These are phyloP conservation scores for Trinorchestia longiramus DNA, from an alignment of 1,140 invertebrate genomes.

Conservation along the genomic window DNA sequence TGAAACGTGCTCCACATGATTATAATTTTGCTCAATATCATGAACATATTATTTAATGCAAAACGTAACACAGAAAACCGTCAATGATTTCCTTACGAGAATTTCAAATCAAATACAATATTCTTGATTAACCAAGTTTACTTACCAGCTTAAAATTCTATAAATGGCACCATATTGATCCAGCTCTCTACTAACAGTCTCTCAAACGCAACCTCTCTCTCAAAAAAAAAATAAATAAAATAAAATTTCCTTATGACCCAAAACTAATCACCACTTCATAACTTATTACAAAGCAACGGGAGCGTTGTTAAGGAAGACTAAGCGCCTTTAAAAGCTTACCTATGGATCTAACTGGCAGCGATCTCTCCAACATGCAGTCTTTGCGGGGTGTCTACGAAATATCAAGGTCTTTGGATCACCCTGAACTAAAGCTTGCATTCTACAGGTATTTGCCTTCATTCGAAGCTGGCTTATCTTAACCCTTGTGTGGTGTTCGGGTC, in stretches of 20 bases:
- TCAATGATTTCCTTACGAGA: neutral
- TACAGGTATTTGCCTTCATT: constrained; percentile 8
- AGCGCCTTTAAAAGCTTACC: neutral
- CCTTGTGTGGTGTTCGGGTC: no score
- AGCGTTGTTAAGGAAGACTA: neutral
- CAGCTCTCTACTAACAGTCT: neutral
- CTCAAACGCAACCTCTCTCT: neutral
- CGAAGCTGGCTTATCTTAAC: neutral
- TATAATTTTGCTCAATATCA: neutral
- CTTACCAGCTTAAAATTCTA: neutral
- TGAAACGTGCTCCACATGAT: neutral
- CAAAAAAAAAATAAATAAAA: neutral
- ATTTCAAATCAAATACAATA: neutral
- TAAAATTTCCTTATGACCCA: neutral
- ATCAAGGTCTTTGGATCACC: neutral
- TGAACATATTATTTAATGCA: neutral
- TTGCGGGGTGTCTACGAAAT: neutral
- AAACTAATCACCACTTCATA: neutral
- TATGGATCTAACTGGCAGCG: neutral
- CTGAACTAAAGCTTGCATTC: constrained; percentile 7
- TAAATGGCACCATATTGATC: neutral
- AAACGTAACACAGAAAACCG: neutral
- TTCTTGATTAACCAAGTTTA: neutral
- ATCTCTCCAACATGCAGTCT: neutral
- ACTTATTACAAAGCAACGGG: neutral